A percentile compares a stretch with the other conserved stretches of the same genome.
These are phyloP conservation scores for Syngnathoides biaculeatus DNA, from an alignment of 2,113 vertebrate genomes.

Conservation along the genomic window DNA sequence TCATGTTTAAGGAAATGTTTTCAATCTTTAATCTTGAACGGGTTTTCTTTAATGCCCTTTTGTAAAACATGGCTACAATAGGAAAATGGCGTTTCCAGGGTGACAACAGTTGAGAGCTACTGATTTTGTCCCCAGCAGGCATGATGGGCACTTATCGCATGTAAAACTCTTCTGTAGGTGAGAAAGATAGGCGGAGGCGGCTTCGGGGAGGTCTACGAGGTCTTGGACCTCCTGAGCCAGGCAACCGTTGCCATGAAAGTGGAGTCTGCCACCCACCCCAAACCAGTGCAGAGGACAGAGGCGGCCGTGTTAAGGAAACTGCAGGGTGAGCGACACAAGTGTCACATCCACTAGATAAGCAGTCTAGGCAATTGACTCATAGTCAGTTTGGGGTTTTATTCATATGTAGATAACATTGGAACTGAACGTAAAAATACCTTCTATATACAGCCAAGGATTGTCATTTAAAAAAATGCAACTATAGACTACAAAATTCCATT, in stretches of 20 bases:
- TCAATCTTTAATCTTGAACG: too few relatives aligned
- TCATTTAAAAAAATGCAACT: neutral
- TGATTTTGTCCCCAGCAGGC: neutral
- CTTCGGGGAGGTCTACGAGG: conserved; percentile 99
- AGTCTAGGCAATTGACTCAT: too few relatives aligned
- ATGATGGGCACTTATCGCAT: neutral
- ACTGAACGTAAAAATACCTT: neutral
- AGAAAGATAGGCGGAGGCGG: conserved; percentile 98
- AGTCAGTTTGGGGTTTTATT: too few relatives aligned
- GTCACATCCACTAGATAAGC: neutral
- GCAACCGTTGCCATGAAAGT: conserved; percentile 94
- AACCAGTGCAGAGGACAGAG: conserved; percentile 99
- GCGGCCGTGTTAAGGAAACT: conserved; percentile 97
- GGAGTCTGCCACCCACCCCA: conserved; percentile 96
- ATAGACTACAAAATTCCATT: neutral
- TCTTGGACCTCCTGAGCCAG: conserved; percentile 90
- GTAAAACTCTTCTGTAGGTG: conserved; percentile 61
- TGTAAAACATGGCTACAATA: neutral
- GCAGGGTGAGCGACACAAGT: conserved; percentile 83
- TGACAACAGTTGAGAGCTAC: neutral
- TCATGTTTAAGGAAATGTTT: too few relatives aligned
- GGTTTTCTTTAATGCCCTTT: too few relatives aligned
- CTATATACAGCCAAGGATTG: neutral
- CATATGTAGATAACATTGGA: neutral
- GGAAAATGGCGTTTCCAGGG: neutral